Base-by-base conservation (phyloP, 2,888 invertebrate species). In the Hirtodrosophila duncani region DNA sequence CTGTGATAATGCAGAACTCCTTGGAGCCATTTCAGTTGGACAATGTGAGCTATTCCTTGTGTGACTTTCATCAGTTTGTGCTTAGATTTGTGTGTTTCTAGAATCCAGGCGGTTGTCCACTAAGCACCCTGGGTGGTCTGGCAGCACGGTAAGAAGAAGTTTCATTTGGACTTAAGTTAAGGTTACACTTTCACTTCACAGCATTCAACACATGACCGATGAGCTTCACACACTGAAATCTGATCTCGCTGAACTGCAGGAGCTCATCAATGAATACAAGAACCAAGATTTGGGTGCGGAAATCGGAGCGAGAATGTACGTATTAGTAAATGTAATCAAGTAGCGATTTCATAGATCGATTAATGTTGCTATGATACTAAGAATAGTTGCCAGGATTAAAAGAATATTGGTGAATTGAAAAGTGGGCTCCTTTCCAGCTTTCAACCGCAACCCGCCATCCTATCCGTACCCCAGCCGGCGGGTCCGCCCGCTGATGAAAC, bases 1-100 rank as follows among this genome's bases (percentile, higher is more conserved):
- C 81, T 17, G 16, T 37, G 4, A 81, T 75, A 17, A 63, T 49
- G 38, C 18, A 21, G 7, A 70, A 75, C 33, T 75, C 75, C 0
- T 7, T 45, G 10, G 49, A 67, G 21, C 71, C 71, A 0, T 59
- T 59, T 33, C 26, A 17, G 1, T 5, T 61, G 7, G 48, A 53
- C 13, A 80, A 80, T 43, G 74, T 81, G 26, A 29, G 68, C n/a
- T n/a, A n/a, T n/a, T n/a, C n/a, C n/a, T n/a, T n/a, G n/a, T n/a
- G n/a, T n/a, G n/a, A n/a, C n/a, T n/a, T n/a, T n/a, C n/a, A n/a
- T n/a, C n/a, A n/a, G n/a, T 11, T 7, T n/a, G 7, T 20, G 6
- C n/a, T 18, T 6, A n/a, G n/a, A n/a, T 3, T 2, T 13, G 3
- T 9, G 13, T 8, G 1, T 5, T 50, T 42, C 0, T 26, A 80